Conservation (phyloP, 2,113 vertebrate genomes). For the Aldabrachelys gigantea region DNA sequence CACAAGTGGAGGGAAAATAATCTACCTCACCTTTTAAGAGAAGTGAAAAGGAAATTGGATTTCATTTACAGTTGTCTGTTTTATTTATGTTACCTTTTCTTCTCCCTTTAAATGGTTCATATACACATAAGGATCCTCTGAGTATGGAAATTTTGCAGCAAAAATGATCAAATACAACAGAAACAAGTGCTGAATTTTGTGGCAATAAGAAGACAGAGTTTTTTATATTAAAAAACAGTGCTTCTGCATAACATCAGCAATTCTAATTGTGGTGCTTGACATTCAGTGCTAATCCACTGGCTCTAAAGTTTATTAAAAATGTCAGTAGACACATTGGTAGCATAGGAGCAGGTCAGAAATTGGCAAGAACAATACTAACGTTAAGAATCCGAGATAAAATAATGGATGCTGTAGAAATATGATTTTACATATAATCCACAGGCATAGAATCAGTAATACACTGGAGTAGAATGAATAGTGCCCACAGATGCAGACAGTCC, state of each 20-base stretch:
- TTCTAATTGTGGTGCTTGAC: conserved; percentile 71
- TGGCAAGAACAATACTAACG: conserved; percentile 43
- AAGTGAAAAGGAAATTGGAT: conserved; percentile 58
- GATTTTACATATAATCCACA: conserved; percentile 33
- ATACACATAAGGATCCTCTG: background rate
- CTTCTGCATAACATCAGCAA: conserved; percentile 67
- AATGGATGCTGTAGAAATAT: conserved; percentile 48
- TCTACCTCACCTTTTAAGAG: conserved; percentile 14
- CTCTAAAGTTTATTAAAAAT: conserved; percentile 75
- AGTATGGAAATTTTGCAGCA: conserved; percentile 28
- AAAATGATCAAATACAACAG: conserved; percentile 40
- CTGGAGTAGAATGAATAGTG: background rate
- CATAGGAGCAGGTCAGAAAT: conserved; percentile 40
- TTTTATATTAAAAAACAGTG: conserved; percentile 33
- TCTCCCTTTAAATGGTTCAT: conserved; percentile 26
- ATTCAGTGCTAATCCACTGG: conserved; percentile 71
- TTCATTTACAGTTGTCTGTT: conserved; percentile 48
- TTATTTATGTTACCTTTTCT: conserved; percentile 60
- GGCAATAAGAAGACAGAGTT: conserved; percentile 28
- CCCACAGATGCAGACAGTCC: conserved; percentile 24
- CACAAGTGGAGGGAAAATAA: conserved; percentile 43
- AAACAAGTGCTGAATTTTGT: conserved; percentile 38
- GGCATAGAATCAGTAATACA: conserved; percentile 53
- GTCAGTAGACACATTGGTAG: conserved; percentile 38
- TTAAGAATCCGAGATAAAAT: conserved; percentile 59